phyloP scores from a whole-genome alignment of 1,140 invertebrate species.

The Sitodiplosis mosellana region DNA sequence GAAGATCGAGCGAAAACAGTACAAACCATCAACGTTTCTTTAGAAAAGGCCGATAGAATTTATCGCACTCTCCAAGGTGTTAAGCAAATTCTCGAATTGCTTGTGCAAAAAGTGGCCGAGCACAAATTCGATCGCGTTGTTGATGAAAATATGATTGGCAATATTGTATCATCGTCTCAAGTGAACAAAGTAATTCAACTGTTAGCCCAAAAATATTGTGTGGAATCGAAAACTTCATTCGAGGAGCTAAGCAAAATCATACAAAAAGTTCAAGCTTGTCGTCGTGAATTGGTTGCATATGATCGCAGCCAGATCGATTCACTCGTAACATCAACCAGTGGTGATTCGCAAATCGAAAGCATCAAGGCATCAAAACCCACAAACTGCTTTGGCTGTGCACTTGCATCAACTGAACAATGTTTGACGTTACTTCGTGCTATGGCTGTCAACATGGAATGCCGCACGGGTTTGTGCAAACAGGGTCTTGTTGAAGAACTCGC shows the following conservation, averaged over 20 bases:
- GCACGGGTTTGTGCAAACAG: slow-evolving; percentile 62
- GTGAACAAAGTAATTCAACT: slow-evolving; percentile 72
- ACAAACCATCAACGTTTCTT: slow-evolving; percentile 65
- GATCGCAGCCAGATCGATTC: slow-evolving; percentile 59
- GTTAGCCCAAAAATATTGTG: slow-evolving; percentile 83
- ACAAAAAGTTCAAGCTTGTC: slow-evolving; percentile 73
- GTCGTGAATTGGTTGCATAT: slow-evolving; percentile 79
- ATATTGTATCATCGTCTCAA: slow-evolving; percentile 33
- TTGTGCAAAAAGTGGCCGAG: slow-evolving; percentile 23
- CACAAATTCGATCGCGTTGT: slow-evolving; percentile 21
- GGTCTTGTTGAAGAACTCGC: slow-evolving; percentile 80
- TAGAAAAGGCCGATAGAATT: slow-evolving; percentile 88
- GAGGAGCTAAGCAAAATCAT: slow-evolving; percentile 94
- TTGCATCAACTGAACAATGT: slow-evolving; percentile 81
- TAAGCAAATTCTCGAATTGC: slow-evolving; percentile 67
- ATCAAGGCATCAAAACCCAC: slow-evolving; percentile 8
- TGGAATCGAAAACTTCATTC: slow-evolving; percentile 84
- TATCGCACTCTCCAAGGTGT: slow-evolving; percentile 79
- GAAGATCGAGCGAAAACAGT: slow-evolving; percentile 93
- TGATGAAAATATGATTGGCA: slow-evolving; percentile 26
- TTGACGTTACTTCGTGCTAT: slow-evolving; percentile 81
- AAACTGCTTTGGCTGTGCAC: slow-evolving; percentile 71
- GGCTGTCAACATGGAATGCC: slow-evolving; percentile 59
- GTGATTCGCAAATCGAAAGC: slow-evolving; percentile 8
- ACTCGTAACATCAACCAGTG: slow-evolving; percentile 11